These are phyloP conservation scores for Papilio polytes DNA, from an alignment of 1,140 invertebrate species.

Conservation along the genomic window DNA sequence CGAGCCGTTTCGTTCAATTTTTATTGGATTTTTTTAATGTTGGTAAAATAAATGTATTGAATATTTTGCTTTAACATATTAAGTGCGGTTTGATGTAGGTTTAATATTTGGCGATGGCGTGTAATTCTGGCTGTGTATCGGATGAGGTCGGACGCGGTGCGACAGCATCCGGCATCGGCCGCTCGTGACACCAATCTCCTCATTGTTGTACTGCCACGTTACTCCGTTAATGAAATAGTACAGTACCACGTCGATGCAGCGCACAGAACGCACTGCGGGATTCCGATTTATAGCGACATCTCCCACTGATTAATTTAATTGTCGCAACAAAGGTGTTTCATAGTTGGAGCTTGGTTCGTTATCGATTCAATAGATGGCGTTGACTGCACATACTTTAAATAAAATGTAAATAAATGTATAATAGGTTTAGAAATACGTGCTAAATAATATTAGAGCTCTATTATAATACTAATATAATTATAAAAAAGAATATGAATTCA, in stretches of 20 bases:
- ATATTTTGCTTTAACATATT: conserved; percentile 1
- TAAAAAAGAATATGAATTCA: too few relatives aligned
- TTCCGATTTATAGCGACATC: conserved; percentile 39
- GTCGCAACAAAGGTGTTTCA: conserved; percentile 37
- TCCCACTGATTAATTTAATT: conserved; percentile 40
- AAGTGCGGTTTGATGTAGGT: conserved; percentile 37
- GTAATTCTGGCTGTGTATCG: conserved; percentile 51
- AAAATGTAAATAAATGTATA: neutral
- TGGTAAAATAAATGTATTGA: neutral
- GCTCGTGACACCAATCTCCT: conserved; percentile 64
- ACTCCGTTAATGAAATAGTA: conserved; percentile 35
- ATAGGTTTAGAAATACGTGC: too few relatives aligned
- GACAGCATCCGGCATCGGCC: conserved; percentile 64
- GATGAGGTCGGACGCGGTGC: conserved; percentile 68
- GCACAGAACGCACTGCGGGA: conserved; percentile 5
- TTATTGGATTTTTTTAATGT: conserved; percentile 4
- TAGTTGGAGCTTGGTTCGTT: conserved; percentile 25
- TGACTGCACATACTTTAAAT: neutral
- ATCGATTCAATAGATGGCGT: conserved; percentile 38
- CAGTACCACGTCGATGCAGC: conserved; percentile 35
- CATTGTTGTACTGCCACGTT: conserved; percentile 46
- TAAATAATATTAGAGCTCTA: neutral
- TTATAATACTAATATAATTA: neutral
- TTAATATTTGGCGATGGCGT: conserved; percentile 42
- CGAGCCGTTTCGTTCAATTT: neutral